Evolutionary conservation across 1,140 invertebrate species (phyloP), one percentile per base, ranked within the genome.

Genomic region (Apis florea): DNA sequence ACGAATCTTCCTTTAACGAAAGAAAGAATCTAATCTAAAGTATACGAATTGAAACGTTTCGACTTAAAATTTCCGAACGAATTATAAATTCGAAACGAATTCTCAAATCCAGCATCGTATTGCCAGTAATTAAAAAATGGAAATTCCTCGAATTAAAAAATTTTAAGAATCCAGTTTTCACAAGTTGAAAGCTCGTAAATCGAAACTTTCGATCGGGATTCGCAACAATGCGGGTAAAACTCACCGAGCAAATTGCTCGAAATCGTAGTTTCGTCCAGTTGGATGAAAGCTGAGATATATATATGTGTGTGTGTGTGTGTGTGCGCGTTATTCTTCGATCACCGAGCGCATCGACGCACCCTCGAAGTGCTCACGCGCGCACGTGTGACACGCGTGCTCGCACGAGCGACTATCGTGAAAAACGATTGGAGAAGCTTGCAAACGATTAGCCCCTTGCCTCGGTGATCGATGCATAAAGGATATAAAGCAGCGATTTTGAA

Each of bases 341-440:
- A 6, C n/a, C n/a, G 17, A 69, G 26, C n/a, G 77, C 47, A 71
- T 72, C 49, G 40, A 53, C 26, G 54, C 9, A 70, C 76, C 80
- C 81, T 83, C 75, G 71, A 86, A 76, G 82, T 71, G 59, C 49
- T 79, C 68, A 31, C 53, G 47, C 40, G 51, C 74, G 83, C 82
- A 86, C 83, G 80, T 84, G 79, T 72, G 67, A 83, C 81, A 81
- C 85, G 82, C 88, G 85, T 81, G 82, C 77, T 79, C 51, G 67
- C 56, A 69, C 79, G 70, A 73, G 26, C 51, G 31, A 49, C n/a
- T 13, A 54, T 77, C 74, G 74, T 54, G 66, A 69, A 82, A 40
- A 63, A 69, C 64, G 56, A 56, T 54, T 69, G 49, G 56, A 82
- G 74, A 66, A 82, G 73, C 64, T 77, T 54, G 80, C 73, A 49